Evolutionary conservation across 2,888 invertebrate genomes (phyloP), one percentile per base, ranked within the genome.

Genomic region (Cephus spinipes): DNA sequence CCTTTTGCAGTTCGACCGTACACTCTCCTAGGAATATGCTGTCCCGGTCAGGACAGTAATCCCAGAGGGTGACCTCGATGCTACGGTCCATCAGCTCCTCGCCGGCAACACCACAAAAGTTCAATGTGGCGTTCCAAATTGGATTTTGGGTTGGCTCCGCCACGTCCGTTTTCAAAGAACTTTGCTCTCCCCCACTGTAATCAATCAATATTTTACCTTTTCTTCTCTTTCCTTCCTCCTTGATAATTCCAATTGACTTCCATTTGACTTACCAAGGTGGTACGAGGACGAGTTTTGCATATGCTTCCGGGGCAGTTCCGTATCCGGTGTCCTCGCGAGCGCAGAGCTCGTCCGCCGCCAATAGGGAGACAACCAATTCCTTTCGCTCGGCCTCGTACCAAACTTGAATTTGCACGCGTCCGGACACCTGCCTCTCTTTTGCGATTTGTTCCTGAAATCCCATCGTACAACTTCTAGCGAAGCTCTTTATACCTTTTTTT

Each of bases 111-210:
- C 95, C 95, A 2, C 95, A 94, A 90, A 98, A 97, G 79, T 96
- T 96, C 40, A 98, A 93, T 32, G 97, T 98, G 31, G 97, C 97
- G 91, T 98, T 98, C 98, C 98, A 98, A 77, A 97, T 96, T 1
- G 98, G 98, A 90, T 96, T 97, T 89, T 96, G 96, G 0, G 97
- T 96, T 23, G 96, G 96, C 78, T 97, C 96, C 1, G 97, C 96
- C 30, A 97, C 95, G 89, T 96, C 96, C 1, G 97, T 97, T 91
- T 97, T 96, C 81, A 96, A 93, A 9, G 95, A 95, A 78, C 94
- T 95, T 83, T 95, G 95, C 89, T 95, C 96, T 76, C 95, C 95
- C 78, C 97, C 97, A 89, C 2, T 89, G 87, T 9, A 11, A 69
- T 30, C 69, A 69, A 69, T 69, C 6, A 32, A 32, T 3, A 15